phyloP scores from a whole-genome alignment of 1,140 invertebrate species.

The Brachionus rubens region DNA sequence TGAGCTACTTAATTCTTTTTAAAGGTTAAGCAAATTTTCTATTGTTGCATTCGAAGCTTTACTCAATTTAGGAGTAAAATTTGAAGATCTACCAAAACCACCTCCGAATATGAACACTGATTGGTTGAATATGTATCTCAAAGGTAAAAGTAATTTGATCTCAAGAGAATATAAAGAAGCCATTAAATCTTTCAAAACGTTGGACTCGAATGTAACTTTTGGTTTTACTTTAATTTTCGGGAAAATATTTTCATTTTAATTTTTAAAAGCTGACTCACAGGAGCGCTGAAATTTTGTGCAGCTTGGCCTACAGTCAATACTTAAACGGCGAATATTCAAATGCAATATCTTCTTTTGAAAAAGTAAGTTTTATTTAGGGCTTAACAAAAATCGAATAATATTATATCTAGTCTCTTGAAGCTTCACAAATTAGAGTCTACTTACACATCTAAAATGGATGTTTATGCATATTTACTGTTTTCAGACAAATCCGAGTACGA shows the following conservation, averaged over 20 bases:
- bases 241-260: too few relatives aligned
- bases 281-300: conserved; percentile 25
- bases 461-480: conserved; percentile 36
- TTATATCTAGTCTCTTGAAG: neutral
- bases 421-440: conserved; percentile 36
- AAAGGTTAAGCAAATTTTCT: conserved; percentile 30
- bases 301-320: conserved; percentile 30
- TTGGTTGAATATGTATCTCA: conserved; percentile 28
- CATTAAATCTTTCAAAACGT: conserved; percentile 22
- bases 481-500: conserved; percentile 38
- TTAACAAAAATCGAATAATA: neutral
- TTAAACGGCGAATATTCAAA: conserved; percentile 41
- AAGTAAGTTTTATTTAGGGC: neutral
- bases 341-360: conserved; percentile 38
- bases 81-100: conserved; percentile 27
- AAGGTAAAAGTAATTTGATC: conserved; percentile 28
- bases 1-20: neutral
- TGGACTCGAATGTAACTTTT: conserved; percentile 20
- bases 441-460: conserved; percentile 36
- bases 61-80: conserved; percentile 22
- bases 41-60: conserved; percentile 34
- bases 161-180: conserved; percentile 38
- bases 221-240: neutral
- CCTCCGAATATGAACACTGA: conserved; percentile 22
- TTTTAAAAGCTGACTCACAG: neutral